Percentiles rank a stretch among this genome's conserved stretches.
Evolutionary conservation across 2,797 vertebrate genomes (phyloP).

Genomic region (Tragelaphus eurycerus): DNA sequence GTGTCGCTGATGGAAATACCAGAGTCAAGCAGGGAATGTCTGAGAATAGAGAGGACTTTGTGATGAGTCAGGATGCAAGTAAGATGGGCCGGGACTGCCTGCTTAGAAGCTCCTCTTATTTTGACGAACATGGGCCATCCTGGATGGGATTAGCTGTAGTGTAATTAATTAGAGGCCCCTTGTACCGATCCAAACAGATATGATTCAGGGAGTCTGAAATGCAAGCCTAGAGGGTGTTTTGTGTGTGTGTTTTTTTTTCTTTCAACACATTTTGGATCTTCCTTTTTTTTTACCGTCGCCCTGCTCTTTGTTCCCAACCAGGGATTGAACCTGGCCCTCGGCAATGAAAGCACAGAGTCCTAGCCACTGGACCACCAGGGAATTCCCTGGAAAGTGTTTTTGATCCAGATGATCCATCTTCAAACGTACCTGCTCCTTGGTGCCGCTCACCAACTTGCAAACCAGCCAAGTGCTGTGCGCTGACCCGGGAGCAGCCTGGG

Average conservation of each 20-base stretch:
- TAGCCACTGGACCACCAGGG: neutral
- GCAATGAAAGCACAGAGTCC: neutral
- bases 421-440: neutral
- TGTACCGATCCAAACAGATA: neutral
- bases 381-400: neutral
- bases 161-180: neutral
- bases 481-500: neutral
- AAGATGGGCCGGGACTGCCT: too few species aligned
- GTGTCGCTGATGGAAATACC: neutral
- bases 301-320: neutral
- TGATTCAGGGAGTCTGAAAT: neutral
- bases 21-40: neutral
- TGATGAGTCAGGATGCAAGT: neutral
- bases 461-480: accelerated
- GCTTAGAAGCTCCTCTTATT: neutral
- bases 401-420: neutral
- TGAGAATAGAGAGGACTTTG: neutral
- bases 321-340: neutral
- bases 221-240: neutral
- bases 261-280: neutral
- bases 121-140: neutral
- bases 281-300: accelerated
- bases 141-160: neutral
- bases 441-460: neutral
- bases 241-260: neutral